Percentiles rank a stretch among this genome's conserved stretches.
phyloP scores from a whole-genome alignment of 2,113 vertebrate species.

The Ceyx margarethae region DNA sequence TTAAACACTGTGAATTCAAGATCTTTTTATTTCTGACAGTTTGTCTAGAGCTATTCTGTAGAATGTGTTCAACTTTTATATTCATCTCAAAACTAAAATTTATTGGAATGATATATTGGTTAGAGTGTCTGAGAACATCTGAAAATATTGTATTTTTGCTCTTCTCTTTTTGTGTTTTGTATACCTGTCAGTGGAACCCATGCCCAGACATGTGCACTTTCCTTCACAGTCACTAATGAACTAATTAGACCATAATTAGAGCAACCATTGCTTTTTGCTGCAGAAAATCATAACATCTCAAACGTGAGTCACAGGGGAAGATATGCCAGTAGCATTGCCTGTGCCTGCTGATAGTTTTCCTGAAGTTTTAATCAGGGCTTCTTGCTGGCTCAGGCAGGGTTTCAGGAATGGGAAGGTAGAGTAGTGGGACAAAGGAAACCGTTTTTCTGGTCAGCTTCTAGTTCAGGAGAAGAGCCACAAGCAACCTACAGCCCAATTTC shows the following conservation, averaged over 20 bases:
- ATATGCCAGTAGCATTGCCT: neutral
- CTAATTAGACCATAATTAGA: conserved; percentile 43
- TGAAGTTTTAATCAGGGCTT: neutral
- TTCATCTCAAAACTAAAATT: conserved; percentile 11
- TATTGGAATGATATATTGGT: neutral
- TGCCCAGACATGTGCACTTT: neutral
- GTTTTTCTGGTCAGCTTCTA: neutral
- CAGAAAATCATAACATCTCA: neutral
- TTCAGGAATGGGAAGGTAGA: neutral
- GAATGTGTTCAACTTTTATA: neutral
- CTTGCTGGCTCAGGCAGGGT: neutral
- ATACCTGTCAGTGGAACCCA: neutral
- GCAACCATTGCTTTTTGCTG: neutral
- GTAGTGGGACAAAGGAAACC: neutral
- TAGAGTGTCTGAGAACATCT: neutral
- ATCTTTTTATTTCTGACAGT: neutral
- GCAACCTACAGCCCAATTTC: neutral
- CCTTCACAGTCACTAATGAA: neutral
- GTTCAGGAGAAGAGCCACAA: neutral
- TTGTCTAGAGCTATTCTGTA: neutral
- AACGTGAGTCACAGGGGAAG: neutral
- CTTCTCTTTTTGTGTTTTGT: neutral
- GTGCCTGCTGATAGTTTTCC: neutral
- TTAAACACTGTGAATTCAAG: conserved; percentile 7
- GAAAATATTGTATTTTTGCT: neutral